A percentile compares a stretch with the other conserved stretches of the same genome.
Evolutionary conservation across 2,113 vertebrate genomes (phyloP).

Genomic region (Petaurus breviceps): DNA sequence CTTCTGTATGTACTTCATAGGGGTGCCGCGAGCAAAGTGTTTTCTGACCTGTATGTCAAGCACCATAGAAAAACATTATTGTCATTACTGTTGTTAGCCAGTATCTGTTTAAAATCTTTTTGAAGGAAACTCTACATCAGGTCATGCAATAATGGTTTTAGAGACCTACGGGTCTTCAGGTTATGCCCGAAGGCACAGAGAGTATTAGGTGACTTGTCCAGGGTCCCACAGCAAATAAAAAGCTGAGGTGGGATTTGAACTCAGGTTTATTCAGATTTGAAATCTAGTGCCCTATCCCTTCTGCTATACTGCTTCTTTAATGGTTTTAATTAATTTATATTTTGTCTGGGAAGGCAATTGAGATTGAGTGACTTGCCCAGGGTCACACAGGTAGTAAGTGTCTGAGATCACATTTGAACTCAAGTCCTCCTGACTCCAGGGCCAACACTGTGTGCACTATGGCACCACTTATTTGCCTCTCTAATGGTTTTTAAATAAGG

Average conservation of each 20-base stretch:
- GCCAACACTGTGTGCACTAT: background rate
- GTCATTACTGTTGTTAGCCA: background rate
- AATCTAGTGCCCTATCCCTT: background rate
- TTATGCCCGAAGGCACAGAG: background rate
- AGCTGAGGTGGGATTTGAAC: too few species aligned
- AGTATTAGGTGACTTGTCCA: background rate
- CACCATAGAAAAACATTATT: background rate
- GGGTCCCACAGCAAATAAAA: too few species aligned
- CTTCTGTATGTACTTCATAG: too few species aligned
- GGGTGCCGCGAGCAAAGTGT: too few species aligned
- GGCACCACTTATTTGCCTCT: too few species aligned
- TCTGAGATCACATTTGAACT: background rate
- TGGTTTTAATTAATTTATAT: background rate
- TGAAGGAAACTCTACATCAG: background rate
- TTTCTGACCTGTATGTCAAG: too few species aligned
- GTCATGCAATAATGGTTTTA: background rate
- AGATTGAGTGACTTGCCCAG: background rate
- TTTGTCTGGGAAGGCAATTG: background rate
- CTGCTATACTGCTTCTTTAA: background rate
- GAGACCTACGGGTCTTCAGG: too few species aligned
- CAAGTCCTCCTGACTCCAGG: background rate
- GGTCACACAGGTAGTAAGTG: background rate
- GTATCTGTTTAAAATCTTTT: background rate
- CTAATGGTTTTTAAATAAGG: background rate
- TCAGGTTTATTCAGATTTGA: background rate